These are phyloP conservation scores for Myotis planiceps DNA, from an alignment of 2,797 vertebrate species.

Conservation along the genomic window DNA sequence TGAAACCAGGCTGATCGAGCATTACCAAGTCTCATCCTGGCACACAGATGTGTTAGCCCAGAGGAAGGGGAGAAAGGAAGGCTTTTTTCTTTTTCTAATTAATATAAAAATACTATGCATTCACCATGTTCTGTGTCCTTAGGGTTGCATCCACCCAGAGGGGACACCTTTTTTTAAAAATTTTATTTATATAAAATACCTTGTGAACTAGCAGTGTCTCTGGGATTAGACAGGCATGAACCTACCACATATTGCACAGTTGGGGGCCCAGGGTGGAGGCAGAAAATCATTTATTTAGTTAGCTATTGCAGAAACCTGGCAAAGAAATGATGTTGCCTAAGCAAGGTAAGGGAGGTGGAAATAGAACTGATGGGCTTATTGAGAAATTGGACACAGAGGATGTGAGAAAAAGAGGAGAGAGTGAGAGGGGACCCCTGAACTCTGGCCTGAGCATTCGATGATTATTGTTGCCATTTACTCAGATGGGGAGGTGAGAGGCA, in stretches of 20 bases:
- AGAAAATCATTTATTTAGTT: neutral
- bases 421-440: neutral
- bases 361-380: neutral
- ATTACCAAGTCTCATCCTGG: neutral
- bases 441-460: neutral
- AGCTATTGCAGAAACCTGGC: neutral
- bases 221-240: neutral
- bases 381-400: neutral
- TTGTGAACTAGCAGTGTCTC: neutral
- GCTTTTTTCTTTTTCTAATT: neutral
- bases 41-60: neutral
- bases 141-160: neutral
- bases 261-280: neutral
- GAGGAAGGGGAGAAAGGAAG: neutral
- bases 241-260: neutral
- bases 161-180: neutral
- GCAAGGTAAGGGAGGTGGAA: neutral
- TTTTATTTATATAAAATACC: neutral
- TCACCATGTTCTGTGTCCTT: neutral
- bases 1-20: neutral
- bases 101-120: neutral
- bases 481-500: neutral
- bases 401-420: neutral
- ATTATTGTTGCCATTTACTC: neutral
- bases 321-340: neutral